Conservation (phyloP, 2,113 vertebrate species). For the Passer montanus region DNA sequence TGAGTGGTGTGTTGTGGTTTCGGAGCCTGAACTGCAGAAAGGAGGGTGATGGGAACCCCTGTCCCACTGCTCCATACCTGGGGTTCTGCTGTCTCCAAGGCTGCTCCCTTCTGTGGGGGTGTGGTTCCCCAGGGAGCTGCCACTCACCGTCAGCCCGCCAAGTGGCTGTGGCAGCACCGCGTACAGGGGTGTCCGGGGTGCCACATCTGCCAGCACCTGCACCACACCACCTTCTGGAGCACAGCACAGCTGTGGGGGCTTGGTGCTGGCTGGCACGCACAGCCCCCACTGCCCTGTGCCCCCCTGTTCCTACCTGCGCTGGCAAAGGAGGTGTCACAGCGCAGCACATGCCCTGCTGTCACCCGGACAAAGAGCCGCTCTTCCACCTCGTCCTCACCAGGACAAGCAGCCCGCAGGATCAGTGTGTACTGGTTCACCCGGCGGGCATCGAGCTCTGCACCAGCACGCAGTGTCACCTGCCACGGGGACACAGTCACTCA, state of each 20-base stretch:
- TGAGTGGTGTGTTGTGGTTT: constrained; percentile 45
- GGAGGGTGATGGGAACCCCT: not conserved
- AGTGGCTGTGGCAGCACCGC: not conserved
- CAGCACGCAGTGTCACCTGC: constrained; percentile 72
- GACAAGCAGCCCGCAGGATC: constrained; percentile 50
- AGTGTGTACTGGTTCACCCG: constrained; percentile 64
- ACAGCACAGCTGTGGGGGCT: not conserved
- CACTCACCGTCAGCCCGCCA: constrained; percentile 46
- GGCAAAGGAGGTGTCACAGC: constrained; percentile 47
- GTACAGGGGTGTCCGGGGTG: constrained; percentile 45
- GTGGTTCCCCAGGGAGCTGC: fast-evolving
- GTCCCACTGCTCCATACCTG: fast-evolving
- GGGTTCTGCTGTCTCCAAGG: not conserved
- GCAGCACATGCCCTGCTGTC: not conserved
- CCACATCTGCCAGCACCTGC: constrained; percentile 54
- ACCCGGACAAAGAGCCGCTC: constrained; percentile 55
- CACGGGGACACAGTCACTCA: fast-evolving
- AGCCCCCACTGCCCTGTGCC: fast-evolving
- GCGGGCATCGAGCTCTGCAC: constrained; percentile 48
- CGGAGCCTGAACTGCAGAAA: constrained; percentile 56
- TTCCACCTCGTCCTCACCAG: fast-evolving
- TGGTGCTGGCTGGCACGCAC: not conserved
- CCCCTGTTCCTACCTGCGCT: constrained; percentile 43
- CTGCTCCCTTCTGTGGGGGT: not conserved
- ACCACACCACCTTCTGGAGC: constrained; percentile 50